A percentile compares a stretch with the other conserved stretches of the same genome.
phyloP scores from a whole-genome alignment of 2,113 vertebrate genomes.

The Axis porcinus region DNA sequence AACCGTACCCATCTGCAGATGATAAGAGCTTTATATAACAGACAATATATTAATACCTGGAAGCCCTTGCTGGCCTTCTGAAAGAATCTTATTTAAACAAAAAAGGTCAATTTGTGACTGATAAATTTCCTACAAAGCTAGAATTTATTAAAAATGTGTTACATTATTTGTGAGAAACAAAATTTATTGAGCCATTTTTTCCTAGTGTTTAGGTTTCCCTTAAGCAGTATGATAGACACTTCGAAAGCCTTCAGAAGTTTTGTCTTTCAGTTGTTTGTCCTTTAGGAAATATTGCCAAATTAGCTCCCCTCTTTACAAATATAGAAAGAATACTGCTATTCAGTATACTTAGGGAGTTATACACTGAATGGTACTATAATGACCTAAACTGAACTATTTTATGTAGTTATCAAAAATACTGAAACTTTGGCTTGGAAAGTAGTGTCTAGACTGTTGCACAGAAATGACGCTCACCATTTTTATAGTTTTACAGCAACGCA shows the following conservation, averaged over 20 bases:
- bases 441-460: neutral
- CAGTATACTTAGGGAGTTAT: neutral
- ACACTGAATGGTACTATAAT: neutral
- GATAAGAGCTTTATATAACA: neutral
- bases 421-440: neutral
- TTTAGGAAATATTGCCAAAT: neutral
- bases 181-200: neutral
- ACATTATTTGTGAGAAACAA: slow-evolving; percentile 12
- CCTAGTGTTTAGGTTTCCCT: neutral
- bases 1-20: neutral
- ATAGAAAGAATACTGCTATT: neutral
- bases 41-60: neutral
- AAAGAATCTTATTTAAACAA: neutral
- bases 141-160: neutral
- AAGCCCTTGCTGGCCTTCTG: neutral
- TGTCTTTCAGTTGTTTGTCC: neutral
- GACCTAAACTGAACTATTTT: neutral
- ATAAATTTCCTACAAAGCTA: neutral
- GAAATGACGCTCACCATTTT: neutral
- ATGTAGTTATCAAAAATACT: neutral
- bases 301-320: neutral
- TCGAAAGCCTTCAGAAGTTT: neutral
- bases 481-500: neutral
- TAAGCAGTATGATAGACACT: neutral
- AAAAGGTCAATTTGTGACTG: neutral